Evolutionary conservation across 2,113 vertebrate species (phyloP).

Genomic region (Phainopepla nitens): DNA sequence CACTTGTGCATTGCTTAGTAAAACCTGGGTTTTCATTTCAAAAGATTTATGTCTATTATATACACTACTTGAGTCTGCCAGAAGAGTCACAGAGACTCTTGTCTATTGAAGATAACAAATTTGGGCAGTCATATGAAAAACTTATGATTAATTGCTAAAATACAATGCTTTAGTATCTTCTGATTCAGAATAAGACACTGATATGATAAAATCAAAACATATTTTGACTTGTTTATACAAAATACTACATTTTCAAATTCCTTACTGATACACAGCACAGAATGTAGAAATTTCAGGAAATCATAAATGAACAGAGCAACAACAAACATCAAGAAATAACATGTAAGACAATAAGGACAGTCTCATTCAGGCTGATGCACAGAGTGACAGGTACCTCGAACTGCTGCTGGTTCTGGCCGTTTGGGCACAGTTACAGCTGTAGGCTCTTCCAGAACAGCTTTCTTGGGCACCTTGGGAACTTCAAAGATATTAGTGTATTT

Average conservation of each 20-base stretch:
- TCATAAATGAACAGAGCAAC: neutral
- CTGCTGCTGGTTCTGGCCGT: conserved; percentile 33
- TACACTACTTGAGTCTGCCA: neutral
- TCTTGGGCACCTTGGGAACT: conserved; percentile 60
- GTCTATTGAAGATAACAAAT: neutral
- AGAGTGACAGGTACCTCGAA: conserved; percentile 8
- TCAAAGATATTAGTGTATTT: conserved; percentile 73
- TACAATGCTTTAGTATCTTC: neutral
- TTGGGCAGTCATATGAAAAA: neutral
- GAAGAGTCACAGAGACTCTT: neutral
- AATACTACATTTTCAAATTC: neutral
- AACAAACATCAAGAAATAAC: neutral
- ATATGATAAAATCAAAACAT: neutral
- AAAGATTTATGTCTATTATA: neutral
- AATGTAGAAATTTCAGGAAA: accelerated
- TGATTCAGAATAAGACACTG: neutral
- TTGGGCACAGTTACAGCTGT: conserved; percentile 44
- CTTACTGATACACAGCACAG: neutral
- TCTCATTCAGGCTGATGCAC: neutral
- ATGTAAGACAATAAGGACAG: neutral
- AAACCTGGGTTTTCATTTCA: neutral
- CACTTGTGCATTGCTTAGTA: neutral
- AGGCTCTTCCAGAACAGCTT: conserved; percentile 52
- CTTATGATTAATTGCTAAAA: neutral
- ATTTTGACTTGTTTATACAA: neutral